These are phyloP conservation scores for Microplitis deprimator DNA, from an alignment of 2,888 invertebrate genomes.

Conservation along the genomic window DNA sequence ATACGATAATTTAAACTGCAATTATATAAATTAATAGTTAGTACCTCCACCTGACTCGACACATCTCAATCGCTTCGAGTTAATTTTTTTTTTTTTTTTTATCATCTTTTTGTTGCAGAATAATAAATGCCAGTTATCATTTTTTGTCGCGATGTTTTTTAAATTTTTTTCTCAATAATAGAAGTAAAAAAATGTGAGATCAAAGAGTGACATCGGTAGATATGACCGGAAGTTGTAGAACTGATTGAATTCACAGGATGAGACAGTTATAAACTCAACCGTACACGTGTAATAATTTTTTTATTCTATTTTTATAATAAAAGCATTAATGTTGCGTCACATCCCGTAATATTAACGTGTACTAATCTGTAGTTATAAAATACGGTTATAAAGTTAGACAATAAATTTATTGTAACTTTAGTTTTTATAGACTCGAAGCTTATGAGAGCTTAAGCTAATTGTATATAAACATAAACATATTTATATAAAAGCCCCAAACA, in stretches of 20 bases:
- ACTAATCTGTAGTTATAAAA: slow-evolving; percentile 8
- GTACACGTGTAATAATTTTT: slow-evolving; percentile 6
- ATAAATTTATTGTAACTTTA: not conserved
- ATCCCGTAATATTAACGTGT: slow-evolving; percentile 43
- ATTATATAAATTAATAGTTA: slow-evolving; percentile 11
- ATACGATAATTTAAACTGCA: not conserved
- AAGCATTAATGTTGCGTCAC: slow-evolving; percentile 46
- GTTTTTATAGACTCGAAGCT: not conserved
- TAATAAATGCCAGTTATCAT: not conserved
- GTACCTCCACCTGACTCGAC: slow-evolving; percentile 2
- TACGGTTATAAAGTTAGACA: not conserved
- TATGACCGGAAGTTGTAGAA: slow-evolving; percentile 29
- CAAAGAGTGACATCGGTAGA: slow-evolving; percentile 21
- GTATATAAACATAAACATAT: not conserved
- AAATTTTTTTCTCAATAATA: not conserved
- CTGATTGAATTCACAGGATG: slow-evolving; percentile 22
- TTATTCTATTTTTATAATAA: slow-evolving; percentile 20
- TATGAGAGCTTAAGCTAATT: not conserved
- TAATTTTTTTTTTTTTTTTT: not conserved
- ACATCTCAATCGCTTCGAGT: not conserved
- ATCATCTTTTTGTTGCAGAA: slow-evolving; percentile 6
- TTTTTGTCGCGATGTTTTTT: not conserved
- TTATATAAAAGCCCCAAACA: not conserved
- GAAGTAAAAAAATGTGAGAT: not conserved
- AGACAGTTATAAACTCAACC: slow-evolving; percentile 6